phyloP scores from a whole-genome alignment of 2,797 vertebrate species.

The Lepus townsendii region DNA sequence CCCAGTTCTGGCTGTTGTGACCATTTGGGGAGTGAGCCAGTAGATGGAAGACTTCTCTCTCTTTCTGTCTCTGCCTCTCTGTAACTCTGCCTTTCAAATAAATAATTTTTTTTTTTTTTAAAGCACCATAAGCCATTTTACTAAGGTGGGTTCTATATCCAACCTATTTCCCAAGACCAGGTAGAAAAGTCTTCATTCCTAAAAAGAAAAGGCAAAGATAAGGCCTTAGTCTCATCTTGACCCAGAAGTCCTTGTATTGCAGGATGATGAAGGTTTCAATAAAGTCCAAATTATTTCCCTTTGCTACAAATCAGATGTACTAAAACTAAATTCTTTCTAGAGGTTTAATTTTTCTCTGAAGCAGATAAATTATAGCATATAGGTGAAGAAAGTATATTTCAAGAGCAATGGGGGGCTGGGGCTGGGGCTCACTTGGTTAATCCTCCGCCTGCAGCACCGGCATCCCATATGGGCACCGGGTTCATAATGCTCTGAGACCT shows the following conservation, averaged over 20 bases:
- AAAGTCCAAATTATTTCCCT: slow-evolving; percentile 25
- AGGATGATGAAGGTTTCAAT: neutral
- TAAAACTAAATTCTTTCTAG: slow-evolving; percentile 9
- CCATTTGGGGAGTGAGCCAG: no score
- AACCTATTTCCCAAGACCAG: neutral
- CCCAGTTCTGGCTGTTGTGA: no score
- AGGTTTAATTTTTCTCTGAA: slow-evolving; percentile 19
- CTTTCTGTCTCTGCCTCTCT: no score
- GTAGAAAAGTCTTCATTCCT: neutral
- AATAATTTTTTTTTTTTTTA: no score
- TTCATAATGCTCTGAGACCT: no score
- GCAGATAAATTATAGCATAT: neutral
- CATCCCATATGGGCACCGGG: no score
- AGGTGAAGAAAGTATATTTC: neutral
- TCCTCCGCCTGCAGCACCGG: no score
- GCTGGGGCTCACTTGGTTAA: no score
- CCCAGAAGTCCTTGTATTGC: neutral
- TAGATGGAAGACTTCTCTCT: no score
- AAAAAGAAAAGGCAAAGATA: neutral
- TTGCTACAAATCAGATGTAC: neutral
- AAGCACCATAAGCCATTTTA: neutral
- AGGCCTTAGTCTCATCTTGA: neutral
- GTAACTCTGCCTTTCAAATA: no score
- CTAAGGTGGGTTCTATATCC: neutral
- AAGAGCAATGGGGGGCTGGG: neutral